phyloP scores from a whole-genome alignment of 2,797 vertebrate genomes.

The Myotis myotis region DNA sequence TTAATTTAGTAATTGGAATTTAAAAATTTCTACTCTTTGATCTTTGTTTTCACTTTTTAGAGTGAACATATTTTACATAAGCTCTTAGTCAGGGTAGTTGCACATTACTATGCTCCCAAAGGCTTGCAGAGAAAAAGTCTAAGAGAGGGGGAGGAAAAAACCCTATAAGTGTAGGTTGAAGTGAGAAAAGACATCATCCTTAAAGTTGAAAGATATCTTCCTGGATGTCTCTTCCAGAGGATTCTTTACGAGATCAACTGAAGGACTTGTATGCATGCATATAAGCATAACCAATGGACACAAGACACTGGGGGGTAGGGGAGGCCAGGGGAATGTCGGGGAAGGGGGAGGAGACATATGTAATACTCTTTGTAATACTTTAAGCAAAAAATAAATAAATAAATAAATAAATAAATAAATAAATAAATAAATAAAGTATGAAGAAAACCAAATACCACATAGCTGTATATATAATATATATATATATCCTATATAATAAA shows the following conservation, averaged over 20 bases:
- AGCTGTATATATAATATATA: no score
- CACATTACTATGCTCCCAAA: neutral
- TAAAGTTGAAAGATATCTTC: neutral
- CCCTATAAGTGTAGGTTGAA: neutral
- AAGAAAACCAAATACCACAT: neutral
- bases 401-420: no score
- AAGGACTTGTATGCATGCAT: no score
- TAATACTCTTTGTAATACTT: no score
- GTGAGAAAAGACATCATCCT: neutral
- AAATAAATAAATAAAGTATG: neutral
- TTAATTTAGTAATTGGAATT: neutral
- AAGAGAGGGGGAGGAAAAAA: neutral
- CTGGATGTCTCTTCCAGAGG: neutral
- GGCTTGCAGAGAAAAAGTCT: neutral
- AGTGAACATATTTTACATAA: conserved; percentile 8
- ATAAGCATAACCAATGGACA: no score
- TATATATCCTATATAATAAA: no score
- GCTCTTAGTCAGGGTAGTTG: neutral
- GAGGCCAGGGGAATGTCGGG: no score
- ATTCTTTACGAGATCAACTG: neutral
- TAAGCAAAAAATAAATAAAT: no score
- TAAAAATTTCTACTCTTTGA: neutral
- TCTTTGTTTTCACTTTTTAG: conserved; percentile 38
- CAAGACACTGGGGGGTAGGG: no score
- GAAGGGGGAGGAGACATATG: no score